Percentiles rank a stretch among this genome's conserved stretches.
These are phyloP conservation scores for Mastacembelus armatus DNA, from an alignment of 2,797 vertebrate species.

Conservation along the genomic window DNA sequence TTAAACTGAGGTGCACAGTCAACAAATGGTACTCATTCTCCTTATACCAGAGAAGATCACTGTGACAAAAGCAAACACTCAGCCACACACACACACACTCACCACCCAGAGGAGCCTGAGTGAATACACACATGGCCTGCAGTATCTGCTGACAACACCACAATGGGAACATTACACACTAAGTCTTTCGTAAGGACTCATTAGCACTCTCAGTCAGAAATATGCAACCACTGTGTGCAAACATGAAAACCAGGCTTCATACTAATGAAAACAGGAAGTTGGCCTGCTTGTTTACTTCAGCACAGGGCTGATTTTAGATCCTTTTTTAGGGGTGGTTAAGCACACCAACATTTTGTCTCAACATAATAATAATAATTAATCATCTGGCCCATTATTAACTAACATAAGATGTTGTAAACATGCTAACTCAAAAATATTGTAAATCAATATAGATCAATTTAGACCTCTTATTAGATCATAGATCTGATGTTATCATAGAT, in stretches of 20 bases:
- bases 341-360: too few species aligned
- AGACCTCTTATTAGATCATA: too few species aligned
- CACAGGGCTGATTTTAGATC: too few species aligned
- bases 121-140: conserved; percentile 34
- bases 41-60: conserved; percentile 4
- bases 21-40: neutral
- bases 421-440: too few species aligned
- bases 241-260: conserved; percentile 12
- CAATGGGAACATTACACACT: conserved; percentile 22
- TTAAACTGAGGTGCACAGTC: neutral
- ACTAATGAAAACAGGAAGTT: conserved; percentile 14
- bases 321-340: too few species aligned
- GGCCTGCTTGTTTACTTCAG: neutral
- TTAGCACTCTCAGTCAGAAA: conserved; percentile 9
- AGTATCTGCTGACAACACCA: conserved; percentile 50
- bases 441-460: too few species aligned
- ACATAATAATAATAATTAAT: too few species aligned
- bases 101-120: conserved; percentile 31
- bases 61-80: conserved; percentile 21
- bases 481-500: too few species aligned
- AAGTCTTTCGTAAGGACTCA: conserved; percentile 25
- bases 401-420: too few species aligned
- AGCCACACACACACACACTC: neutral
- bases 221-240: neutral
- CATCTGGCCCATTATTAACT: too few species aligned